Percentiles rank a stretch among this genome's conserved stretches.
These are phyloP conservation scores for Vulpes vulpes DNA, from an alignment of 2,113 vertebrate species.

Conservation along the genomic window DNA sequence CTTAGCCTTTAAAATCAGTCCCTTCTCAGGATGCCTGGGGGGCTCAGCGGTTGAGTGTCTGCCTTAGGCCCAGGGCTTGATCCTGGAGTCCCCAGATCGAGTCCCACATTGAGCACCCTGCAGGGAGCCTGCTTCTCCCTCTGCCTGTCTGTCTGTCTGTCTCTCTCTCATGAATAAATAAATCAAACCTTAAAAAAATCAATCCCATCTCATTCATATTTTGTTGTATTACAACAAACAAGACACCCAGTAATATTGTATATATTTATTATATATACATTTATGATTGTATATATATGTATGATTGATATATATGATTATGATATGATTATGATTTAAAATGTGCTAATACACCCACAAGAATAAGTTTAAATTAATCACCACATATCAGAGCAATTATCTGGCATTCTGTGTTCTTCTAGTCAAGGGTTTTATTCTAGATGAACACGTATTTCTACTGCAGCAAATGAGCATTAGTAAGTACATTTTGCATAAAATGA, in stretches of 20 bases:
- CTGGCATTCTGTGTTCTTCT: constrained; percentile 33
- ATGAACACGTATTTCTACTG: neutral
- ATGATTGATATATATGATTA: too few species aligned
- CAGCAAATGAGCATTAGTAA: constrained; percentile 39
- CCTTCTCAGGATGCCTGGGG: neutral
- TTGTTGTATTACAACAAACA: neutral
- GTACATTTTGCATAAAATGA: constrained; percentile 51
- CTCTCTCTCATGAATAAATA: too few species aligned
- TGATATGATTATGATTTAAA: constrained; percentile 53
- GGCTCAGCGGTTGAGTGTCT: too few species aligned
- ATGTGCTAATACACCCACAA: neutral
- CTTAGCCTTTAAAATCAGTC: constrained; percentile 35
- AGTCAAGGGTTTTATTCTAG: neutral
- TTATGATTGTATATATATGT: too few species aligned
- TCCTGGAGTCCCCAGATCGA: too few species aligned
- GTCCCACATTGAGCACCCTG: too few species aligned
- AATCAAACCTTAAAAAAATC: neutral
- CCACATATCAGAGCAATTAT: constrained; percentile 20
- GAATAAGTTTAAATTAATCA: constrained; percentile 55
- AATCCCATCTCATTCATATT: neutral
- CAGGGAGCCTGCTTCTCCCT: too few species aligned
- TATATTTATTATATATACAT: too few species aligned
- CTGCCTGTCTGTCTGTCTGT: too few species aligned
- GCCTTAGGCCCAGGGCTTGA: too few species aligned
- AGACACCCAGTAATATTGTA: neutral